phyloP scores from a whole-genome alignment of 1,140 invertebrate genomes.

The Agraylea sexmaculata region DNA sequence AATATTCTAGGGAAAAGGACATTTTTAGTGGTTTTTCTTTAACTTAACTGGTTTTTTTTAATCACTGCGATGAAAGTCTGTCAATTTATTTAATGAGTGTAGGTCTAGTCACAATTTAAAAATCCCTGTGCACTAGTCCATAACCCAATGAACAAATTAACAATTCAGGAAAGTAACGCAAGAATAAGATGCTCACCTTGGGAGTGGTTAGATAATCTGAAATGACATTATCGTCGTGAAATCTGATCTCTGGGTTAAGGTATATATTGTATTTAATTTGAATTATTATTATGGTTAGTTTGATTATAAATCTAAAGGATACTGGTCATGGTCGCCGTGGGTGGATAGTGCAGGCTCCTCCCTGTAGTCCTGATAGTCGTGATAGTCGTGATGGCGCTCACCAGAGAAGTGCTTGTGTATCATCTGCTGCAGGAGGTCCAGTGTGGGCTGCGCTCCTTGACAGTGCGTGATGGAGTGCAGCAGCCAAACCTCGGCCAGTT shows the following conservation, averaged over 20 bases:
- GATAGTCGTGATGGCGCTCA: neutral
- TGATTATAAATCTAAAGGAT: constrained; percentile 10
- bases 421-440: constrained; percentile 43
- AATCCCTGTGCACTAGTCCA: constrained; percentile 55
- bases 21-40: neutral
- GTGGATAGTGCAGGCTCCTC: neutral
- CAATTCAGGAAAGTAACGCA: constrained; percentile 21
- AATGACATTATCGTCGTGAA: constrained; percentile 27
- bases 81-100: constrained; percentile 63
- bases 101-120: constrained; percentile 69
- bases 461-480: constrained; percentile 49
- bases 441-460: constrained; percentile 42
- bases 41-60: neutral
- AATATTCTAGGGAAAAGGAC: neutral
- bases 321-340: neutral
- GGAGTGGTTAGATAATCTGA: constrained; percentile 35
- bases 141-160: constrained; percentile 47
- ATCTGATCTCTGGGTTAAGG: constrained; percentile 31
- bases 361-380: constrained; percentile 1
- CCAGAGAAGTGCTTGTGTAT: constrained; percentile 47
- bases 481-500: constrained; percentile 55
- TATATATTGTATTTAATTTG: constrained; percentile 14
- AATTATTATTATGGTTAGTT: constrained; percentile 4
- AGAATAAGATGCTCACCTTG: constrained; percentile 25
- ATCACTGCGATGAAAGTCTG: constrained; percentile 20